Evolutionary conservation across 1,140 invertebrate genomes (phyloP).

Genomic region (Leucophenga varia): DNA sequence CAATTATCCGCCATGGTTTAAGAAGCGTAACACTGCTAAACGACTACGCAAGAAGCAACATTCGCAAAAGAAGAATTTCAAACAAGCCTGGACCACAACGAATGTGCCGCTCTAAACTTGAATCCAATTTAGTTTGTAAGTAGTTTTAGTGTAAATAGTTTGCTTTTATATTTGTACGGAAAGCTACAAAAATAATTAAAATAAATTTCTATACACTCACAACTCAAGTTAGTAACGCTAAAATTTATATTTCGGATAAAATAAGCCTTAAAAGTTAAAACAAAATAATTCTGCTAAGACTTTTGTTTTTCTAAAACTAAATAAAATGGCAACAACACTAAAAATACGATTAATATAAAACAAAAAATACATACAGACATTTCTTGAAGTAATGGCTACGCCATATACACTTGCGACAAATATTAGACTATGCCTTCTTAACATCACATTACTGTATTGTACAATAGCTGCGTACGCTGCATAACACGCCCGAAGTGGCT

Average conservation of each 20-base stretch:
- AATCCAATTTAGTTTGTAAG: constrained; percentile 27
- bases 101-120: constrained; percentile 45
- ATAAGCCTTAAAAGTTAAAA: constrained; percentile 26
- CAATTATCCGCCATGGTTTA: constrained; percentile 67
- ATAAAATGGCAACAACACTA: constrained; percentile 22
- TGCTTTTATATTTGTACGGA: constrained; percentile 21
- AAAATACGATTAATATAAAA: constrained; percentile 21
- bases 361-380: neutral
- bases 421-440: too few species aligned
- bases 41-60: constrained; percentile 60
- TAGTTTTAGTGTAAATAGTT: constrained; percentile 22
- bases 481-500: constrained; percentile 34
- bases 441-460: constrained; percentile 31
- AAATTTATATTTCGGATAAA: constrained; percentile 33
- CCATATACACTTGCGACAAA: too few species aligned
- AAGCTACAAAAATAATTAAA: constrained; percentile 12
- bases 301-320: too few species aligned
- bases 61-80: constrained; percentile 51
- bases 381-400: too few species aligned
- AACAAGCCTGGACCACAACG: constrained; percentile 54
- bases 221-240: constrained; percentile 25
- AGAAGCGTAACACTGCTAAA: constrained; percentile 60
- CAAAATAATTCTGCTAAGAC: too few species aligned
- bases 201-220: neutral
- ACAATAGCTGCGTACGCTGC: constrained; percentile 47